Base-by-base conservation (phyloP, 2,113 vertebrate species). In the Nycticorax nycticorax region DNA sequence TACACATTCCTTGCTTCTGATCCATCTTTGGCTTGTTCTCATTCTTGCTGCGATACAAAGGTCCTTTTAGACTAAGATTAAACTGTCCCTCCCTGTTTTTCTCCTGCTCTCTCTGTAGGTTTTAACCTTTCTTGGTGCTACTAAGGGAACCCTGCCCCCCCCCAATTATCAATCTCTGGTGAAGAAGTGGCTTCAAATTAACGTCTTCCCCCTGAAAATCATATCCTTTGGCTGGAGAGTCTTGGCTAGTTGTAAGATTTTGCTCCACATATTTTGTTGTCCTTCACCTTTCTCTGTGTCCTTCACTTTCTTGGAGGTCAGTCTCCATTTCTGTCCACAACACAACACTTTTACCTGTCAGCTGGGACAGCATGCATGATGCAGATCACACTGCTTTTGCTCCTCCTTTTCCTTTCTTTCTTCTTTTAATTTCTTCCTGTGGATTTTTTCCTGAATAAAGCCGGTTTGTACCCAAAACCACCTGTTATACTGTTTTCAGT, bases 301-400 rank as follows among this genome's bases (percentile, higher is more conserved):
- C 13, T 81, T 76, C n/a, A 13, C 7, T 35, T 35, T 56, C 37
- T 55, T 32, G 15, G 26, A 53, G 15, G 32, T 64, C 16, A 24
- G 13, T 28, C 20, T 67, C 60, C 37, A 16, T 27, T 63, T 89
- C 56, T 3, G 1, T 28, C 35, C 13, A 67, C 11, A 35, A 4
- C 8, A 30, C 50, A 45, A 22, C 0, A 2, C 4, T 64, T 63
- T 41, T 35, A 35, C n/a, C 8, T 8, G 1, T 35, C 18, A 53
- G 4, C 7, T 60, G 57, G 22, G 77, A 37, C 5, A 24, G 15
- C 1, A 3, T 2, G 1, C 1, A 0, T 72, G 28, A 23, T 6
- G 2, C 7, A 64, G 11, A 59, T 10, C 19, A 72, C 10, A 37
- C 10, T 37, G 52, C 19, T 30, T 48, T 2, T 1, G 16, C 9